These are phyloP conservation scores for Acleris laterana DNA, from an alignment of 2,888 invertebrate genomes.

Conservation along the genomic window DNA sequence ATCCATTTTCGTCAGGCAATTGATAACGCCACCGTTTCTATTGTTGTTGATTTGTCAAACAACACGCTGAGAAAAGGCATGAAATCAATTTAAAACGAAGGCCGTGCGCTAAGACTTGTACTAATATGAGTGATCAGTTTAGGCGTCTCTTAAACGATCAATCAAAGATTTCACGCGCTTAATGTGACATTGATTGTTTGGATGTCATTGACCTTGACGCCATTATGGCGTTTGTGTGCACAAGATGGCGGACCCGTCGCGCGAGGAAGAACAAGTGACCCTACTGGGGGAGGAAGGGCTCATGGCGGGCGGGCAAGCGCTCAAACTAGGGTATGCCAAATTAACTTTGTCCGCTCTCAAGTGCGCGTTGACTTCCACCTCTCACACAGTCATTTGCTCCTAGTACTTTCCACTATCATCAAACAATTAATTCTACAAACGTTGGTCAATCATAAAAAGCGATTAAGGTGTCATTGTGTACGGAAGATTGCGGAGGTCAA, in stretches of 20 bases:
- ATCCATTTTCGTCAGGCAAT: constrained; percentile 48
- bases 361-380: constrained; percentile 70
- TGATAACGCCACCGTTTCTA: constrained; percentile 42
- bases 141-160: constrained; percentile 41
- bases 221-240: constrained; percentile 83
- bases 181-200: constrained; percentile 87
- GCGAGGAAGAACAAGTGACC: constrained; percentile 97
- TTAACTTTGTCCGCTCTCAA: constrained; percentile 66
- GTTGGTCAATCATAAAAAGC: constrained; percentile 1
- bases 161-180: constrained; percentile 47
- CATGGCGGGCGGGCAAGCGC: constrained; percentile 97
- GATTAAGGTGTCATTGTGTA: constrained; percentile 9
- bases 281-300: constrained; percentile 98
- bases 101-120: constrained; percentile 20
- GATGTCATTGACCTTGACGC: constrained; percentile 85
- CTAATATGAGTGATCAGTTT: constrained; percentile 13
- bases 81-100: constrained; percentile 34
- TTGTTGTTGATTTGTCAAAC: constrained; percentile 36
- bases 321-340: constrained; percentile 97
- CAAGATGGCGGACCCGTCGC: constrained; percentile 98
- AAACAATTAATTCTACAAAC: not conserved
- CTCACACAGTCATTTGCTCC: constrained; percentile 6
- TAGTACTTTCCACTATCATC: not conserved
- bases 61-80: constrained; percentile 34
- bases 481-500: constrained; percentile 61